A percentile compares a stretch with the other conserved stretches of the same genome.
phyloP scores from a whole-genome alignment of 2,888 invertebrate genomes.

The Dioctria rufipes region DNA sequence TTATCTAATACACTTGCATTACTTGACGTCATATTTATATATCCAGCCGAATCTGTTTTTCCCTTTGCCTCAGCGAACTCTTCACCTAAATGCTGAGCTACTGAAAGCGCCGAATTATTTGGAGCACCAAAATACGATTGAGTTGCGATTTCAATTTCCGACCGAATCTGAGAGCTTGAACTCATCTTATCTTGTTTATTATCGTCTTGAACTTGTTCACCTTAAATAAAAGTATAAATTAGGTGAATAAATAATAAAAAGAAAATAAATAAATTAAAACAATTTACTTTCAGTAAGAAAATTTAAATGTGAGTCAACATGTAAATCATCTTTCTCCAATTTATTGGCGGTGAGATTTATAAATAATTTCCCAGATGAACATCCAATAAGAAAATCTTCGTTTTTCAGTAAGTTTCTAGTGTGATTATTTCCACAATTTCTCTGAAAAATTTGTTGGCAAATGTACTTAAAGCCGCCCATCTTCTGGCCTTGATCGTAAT shows the following conservation, averaged over 20 bases:
- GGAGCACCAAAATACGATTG: slow-evolving; percentile 19
- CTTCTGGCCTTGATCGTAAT: slow-evolving; percentile 46
- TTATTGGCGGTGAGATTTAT: too few relatives aligned
- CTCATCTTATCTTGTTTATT: background rate
- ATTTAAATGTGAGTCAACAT: too few relatives aligned
- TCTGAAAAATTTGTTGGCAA: slow-evolving; percentile 40
- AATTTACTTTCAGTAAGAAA: too few relatives aligned
- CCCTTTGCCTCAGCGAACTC: background rate
- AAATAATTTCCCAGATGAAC: too few relatives aligned
- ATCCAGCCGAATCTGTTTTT: too few relatives aligned
- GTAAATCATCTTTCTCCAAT: too few relatives aligned
- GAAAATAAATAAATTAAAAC: too few relatives aligned
- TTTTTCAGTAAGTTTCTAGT: background rate
- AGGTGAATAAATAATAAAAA: too few relatives aligned
- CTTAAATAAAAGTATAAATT: background rate
- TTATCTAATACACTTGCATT: too few relatives aligned
- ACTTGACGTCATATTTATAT: too few relatives aligned
- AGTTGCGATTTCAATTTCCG: slow-evolving; percentile 12
- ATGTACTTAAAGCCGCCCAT: slow-evolving; percentile 46
- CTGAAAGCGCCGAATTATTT: background rate
- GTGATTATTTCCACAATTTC: background rate
- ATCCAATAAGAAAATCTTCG: background rate
- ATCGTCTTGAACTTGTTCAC: background rate
- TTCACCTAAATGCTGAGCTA: background rate
- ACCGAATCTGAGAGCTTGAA: slow-evolving; percentile 8